phyloP scores from a whole-genome alignment of 1,140 invertebrate genomes.

The Galleria mellonella region DNA sequence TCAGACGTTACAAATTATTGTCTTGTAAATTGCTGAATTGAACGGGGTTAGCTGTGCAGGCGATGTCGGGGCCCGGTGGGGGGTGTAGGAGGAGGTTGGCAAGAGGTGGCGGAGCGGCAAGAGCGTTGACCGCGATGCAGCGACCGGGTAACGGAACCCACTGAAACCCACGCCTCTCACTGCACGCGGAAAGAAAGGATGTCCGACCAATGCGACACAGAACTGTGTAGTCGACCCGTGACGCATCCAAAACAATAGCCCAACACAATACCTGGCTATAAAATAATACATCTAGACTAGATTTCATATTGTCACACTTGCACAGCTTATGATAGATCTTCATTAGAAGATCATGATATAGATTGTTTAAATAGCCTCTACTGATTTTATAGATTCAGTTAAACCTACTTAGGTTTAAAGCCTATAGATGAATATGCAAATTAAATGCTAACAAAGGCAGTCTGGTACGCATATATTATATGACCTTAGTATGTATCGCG shows the following conservation, averaged over 20 bases:
- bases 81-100: constrained; percentile 12
- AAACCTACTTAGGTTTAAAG: no score
- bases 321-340: no score
- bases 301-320: no score
- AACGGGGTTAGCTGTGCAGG: constrained; percentile 1
- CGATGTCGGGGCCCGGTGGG: not conserved
- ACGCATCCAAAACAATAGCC: constrained; percentile 3
- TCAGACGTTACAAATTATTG: no score
- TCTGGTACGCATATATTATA: no score
- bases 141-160: constrained; percentile 41
- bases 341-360: no score
- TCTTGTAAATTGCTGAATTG: not conserved
- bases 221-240: not conserved
- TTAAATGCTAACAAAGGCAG: no score
- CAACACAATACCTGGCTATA: not conserved
- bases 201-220: not conserved
- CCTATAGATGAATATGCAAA: no score
- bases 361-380: no score
- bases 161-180: constrained; percentile 30
- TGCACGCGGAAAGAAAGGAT: constrained; percentile 17
- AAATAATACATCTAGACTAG: no score
- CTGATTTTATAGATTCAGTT: no score
- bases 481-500: no score
- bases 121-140: constrained; percentile 52
- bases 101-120: constrained; percentile 50